Evolutionary conservation across 1,140 invertebrate genomes (phyloP).

Genomic region (Tachypleus tridentatus): DNA sequence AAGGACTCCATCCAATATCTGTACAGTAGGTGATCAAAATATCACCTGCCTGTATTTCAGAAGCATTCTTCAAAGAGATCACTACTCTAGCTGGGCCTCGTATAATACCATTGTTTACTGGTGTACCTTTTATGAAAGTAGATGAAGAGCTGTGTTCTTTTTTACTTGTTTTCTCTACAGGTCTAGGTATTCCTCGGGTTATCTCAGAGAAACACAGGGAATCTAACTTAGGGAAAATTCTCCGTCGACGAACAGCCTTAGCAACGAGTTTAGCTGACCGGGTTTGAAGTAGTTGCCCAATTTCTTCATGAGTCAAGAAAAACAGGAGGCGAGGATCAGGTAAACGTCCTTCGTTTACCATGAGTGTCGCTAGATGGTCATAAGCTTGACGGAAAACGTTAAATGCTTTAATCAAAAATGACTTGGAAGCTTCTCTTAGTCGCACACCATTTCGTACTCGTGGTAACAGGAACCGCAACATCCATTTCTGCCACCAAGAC

Average conservation of each 20-base stretch:
- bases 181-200: too few species aligned
- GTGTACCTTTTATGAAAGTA: slow-evolving; percentile 40
- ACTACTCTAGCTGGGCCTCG: slow-evolving; percentile 56
- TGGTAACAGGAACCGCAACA: too few species aligned
- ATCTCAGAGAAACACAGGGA: too few species aligned
- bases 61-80: slow-evolving; percentile 31
- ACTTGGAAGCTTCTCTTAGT: slow-evolving; percentile 1
- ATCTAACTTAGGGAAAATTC: too few species aligned
- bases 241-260: slow-evolving; percentile 32
- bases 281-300: slow-evolving; percentile 43
- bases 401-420: slow-evolving; percentile 30
- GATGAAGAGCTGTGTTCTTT: too few species aligned
- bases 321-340: slow-evolving; percentile 53
- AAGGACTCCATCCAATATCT: too few species aligned
- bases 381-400: slow-evolving; percentile 50
- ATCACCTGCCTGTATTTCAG: slow-evolving; percentile 30
- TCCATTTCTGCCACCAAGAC: too few species aligned
- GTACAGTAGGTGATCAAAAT: too few species aligned
- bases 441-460: too few species aligned
- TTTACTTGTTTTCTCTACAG: too few species aligned
- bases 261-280: slow-evolving; percentile 44
- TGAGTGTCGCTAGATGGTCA: slow-evolving; percentile 41
- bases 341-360: slow-evolving; percentile 48
- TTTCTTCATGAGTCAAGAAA: slow-evolving; percentile 53
- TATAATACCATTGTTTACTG: slow-evolving; percentile 53